These are phyloP conservation scores for Gymnoscelis rufifasciata DNA, from an alignment of 2,888 invertebrate species.

Conservation along the genomic window DNA sequence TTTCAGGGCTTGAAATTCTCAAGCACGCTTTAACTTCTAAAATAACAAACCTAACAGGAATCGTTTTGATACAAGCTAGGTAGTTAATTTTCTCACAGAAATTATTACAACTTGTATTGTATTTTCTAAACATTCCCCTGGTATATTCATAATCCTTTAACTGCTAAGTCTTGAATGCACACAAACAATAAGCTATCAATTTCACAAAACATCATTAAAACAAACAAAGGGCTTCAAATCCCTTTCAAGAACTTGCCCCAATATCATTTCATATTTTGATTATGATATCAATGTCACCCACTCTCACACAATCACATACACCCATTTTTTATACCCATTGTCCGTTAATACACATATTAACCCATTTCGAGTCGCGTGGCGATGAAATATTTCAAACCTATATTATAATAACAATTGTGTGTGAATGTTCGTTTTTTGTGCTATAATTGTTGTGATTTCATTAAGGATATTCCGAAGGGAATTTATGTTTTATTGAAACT, in stretches of 20 bases:
- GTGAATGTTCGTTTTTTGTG: constrained; percentile 46
- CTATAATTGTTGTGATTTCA: constrained; percentile 26
- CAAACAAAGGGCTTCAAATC: constrained; percentile 50
- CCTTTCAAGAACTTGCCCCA: constrained; percentile 52
- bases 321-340: constrained; percentile 63
- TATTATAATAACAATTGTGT: constrained; percentile 50
- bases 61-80: too few species aligned
- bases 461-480: background rate
- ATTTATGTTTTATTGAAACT: too few species aligned
- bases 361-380: constrained; percentile 74
- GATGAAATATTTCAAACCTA: constrained; percentile 61
- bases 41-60: too few species aligned
- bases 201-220: constrained; percentile 58
- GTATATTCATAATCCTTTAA: constrained; percentile 13
- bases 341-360: constrained; percentile 75
- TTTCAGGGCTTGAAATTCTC: too few species aligned
- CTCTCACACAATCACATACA: constrained; percentile 25
- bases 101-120: too few species aligned
- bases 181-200: constrained; percentile 45
- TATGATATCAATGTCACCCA: constrained; percentile 75
- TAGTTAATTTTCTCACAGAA: too few species aligned
- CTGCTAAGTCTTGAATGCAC: constrained; percentile 18
- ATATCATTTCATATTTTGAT: constrained; percentile 77
- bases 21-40: too few species aligned
- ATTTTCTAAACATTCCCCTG: too few species aligned